Percentiles rank a stretch among this genome's conserved stretches.
Evolutionary conservation across 2,113 vertebrate genomes (phyloP).

Genomic region (Tringa solitaria): DNA sequence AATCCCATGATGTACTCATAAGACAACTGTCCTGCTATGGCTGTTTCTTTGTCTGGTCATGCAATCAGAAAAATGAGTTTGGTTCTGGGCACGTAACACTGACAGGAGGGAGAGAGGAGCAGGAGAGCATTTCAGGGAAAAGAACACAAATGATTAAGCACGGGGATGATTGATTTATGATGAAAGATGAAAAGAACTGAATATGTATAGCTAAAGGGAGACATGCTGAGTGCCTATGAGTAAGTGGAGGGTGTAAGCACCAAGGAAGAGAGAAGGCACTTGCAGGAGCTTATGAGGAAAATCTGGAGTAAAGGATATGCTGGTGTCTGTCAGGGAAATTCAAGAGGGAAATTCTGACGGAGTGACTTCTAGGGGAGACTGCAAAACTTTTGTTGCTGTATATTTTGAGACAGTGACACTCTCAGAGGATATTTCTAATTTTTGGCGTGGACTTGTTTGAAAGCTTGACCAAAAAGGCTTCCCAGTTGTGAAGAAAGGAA

Average conservation of each 20-base stretch:
- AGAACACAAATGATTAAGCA: constrained; percentile 29
- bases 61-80: not conserved
- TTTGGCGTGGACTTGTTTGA: not conserved
- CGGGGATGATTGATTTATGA: constrained; percentile 64
- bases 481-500: not conserved
- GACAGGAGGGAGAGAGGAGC: not conserved
- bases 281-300: not conserved
- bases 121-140: not conserved
- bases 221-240: constrained; percentile 43
- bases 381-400: not conserved
- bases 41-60: not conserved
- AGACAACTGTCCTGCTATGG: not conserved
- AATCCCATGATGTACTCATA: not conserved
- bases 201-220: constrained; percentile 67
- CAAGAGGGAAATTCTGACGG: not conserved
- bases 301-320: not conserved
- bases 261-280: not conserved
- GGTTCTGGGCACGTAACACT: not conserved
- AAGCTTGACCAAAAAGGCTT: not conserved
- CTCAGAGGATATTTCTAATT: not conserved
- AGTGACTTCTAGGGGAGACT: not conserved
- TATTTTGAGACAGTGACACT: not conserved
- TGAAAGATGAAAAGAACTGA: constrained; percentile 61
- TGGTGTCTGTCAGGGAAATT: not conserved
- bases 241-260: constrained; percentile 7